A percentile compares a stretch with the other conserved stretches of the same genome.
These are phyloP conservation scores for Chromobotia macracanthus DNA, from an alignment of 2,797 vertebrate genomes.

Conservation along the genomic window DNA sequence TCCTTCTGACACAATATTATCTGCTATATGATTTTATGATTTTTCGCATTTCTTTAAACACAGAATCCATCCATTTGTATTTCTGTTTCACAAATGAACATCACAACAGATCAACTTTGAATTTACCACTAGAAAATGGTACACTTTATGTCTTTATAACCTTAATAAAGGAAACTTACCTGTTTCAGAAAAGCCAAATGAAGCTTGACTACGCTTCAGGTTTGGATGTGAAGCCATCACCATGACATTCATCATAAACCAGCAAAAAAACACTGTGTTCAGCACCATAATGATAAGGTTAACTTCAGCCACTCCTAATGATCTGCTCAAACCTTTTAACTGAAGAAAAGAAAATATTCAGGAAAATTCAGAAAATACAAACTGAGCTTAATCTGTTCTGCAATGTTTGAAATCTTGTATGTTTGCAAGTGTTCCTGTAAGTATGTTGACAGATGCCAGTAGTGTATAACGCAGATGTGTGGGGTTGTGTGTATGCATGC, in stretches of 20 bases:
- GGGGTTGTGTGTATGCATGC: background rate
- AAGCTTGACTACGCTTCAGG: conserved; percentile 55
- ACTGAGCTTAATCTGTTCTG: background rate
- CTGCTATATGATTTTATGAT: background rate
- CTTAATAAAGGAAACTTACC: conserved; percentile 60
- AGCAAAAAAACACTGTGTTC: conserved; percentile 63
- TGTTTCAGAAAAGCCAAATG: conserved; percentile 64
- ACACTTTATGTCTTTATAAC: conserved; percentile 16
- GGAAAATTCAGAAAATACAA: background rate
- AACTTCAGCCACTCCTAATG: conserved; percentile 7
- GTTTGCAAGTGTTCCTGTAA: background rate
- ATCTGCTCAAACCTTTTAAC: conserved; percentile 6
- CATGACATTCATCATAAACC: conserved; percentile 65
- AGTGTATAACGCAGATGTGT: too few species aligned
- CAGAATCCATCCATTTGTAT: too few species aligned
- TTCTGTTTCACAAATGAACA: background rate
- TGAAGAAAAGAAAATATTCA: background rate
- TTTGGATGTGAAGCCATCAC: conserved; percentile 57
- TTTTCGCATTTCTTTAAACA: too few species aligned
- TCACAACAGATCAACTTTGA: background rate
- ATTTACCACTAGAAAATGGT: background rate
- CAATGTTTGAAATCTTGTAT: background rate
- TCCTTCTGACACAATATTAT: background rate
- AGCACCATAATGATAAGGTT: conserved; percentile 41
- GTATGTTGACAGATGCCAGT: conserved; percentile 17